These are phyloP conservation scores for Leucopsar rothschildi DNA, from an alignment of 2,113 vertebrate genomes.

Conservation along the genomic window DNA sequence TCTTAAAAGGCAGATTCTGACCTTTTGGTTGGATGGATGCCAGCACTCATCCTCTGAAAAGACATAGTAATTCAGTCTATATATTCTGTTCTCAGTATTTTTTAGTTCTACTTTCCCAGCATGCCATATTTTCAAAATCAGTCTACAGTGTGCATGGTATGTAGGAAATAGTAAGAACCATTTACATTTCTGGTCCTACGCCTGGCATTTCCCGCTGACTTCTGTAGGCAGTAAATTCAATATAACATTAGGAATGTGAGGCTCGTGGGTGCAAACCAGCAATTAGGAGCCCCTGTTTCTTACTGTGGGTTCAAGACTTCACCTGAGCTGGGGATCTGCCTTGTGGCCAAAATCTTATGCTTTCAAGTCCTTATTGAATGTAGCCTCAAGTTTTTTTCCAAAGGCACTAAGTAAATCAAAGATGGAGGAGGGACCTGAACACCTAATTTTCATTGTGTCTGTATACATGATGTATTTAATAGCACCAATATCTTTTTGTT, in stretches of 20 bases:
- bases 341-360: background rate
- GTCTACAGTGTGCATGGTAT: background rate
- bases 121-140: background rate
- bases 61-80: background rate
- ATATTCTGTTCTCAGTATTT: background rate
- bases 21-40: background rate
- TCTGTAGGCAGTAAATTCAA: background rate
- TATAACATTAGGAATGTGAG: background rate
- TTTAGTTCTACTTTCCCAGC: background rate
- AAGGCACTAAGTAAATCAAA: background rate
- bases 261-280: background rate
- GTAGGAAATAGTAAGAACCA: background rate
- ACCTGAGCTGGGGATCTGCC: background rate
- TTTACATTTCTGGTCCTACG: background rate
- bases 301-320: background rate
- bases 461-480: background rate
- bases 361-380: background rate
- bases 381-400: background rate
- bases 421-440: background rate
- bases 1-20: background rate
- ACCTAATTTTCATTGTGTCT: background rate
- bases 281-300: background rate
- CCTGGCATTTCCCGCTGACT: background rate
- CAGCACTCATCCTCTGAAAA: background rate
- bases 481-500: background rate